phyloP scores from a whole-genome alignment of 1,140 invertebrate species.

The Drosophila jambulina region DNA sequence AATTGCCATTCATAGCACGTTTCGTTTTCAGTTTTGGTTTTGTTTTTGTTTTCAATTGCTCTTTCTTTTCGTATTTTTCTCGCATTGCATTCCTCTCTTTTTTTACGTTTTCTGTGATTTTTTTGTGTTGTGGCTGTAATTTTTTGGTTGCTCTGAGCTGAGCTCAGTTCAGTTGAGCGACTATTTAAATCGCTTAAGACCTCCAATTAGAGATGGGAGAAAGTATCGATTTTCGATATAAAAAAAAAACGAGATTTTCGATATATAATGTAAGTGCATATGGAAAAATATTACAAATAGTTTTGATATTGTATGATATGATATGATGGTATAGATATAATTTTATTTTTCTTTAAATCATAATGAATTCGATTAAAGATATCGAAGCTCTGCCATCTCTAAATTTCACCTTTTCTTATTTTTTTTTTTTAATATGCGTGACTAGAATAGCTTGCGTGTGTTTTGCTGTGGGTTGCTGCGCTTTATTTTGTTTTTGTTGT shows the following conservation, averaged over 20 bases:
- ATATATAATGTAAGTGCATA: no score
- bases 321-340: no score
- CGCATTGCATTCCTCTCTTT: conserved; percentile 24
- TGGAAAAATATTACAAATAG: background rate
- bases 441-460: conserved; percentile 60
- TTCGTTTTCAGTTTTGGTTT: conserved; percentile 40
- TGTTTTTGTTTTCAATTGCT: conserved; percentile 44
- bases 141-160: conserved; percentile 40
- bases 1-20: conserved; percentile 69
- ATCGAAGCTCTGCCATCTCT: background rate
- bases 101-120: background rate
- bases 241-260: background rate
- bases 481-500: conserved; percentile 56
- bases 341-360: background rate
- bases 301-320: no score
- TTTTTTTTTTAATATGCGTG: conserved; percentile 55
- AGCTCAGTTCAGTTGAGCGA: conserved; percentile 73
- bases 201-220: conserved; percentile 1
- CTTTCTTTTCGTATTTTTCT: conserved; percentile 30
- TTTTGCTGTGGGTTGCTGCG: conserved; percentile 21
- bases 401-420: conserved; percentile 36
- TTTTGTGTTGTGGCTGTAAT: background rate
- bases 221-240: background rate
- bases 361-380: background rate
- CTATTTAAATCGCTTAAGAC: conserved; percentile 48